Evolutionary conservation across 2,888 invertebrate genomes (phyloP).

Genomic region (Agonopterix heracliana): DNA sequence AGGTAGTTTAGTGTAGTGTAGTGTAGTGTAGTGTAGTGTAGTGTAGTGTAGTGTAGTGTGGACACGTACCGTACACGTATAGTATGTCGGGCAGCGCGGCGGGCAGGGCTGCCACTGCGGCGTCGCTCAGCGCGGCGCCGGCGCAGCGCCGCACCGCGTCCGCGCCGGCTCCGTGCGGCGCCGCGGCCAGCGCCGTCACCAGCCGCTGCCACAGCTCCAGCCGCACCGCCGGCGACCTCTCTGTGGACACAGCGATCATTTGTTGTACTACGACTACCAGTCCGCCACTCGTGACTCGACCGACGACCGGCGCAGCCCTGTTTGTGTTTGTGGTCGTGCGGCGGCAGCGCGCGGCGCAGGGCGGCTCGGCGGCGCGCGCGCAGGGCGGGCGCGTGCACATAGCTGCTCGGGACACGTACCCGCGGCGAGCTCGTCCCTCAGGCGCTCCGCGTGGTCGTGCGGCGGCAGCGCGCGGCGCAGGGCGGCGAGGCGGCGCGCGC

Average conservation of each 20-base stretch:
- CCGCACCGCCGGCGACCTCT: constrained; percentile 15
- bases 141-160: constrained; percentile 15
- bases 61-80: constrained; percentile 34
- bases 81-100: constrained; percentile 44
- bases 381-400: background rate
- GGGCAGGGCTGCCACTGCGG: constrained; percentile 16
- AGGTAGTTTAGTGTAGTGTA: too few species aligned
- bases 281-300: too few species aligned
- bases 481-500: constrained; percentile 6
- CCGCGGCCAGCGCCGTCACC: constrained; percentile 24
- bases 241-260: constrained; percentile 8
- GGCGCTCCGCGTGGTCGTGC: constrained; percentile 4
- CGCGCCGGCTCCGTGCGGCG: constrained; percentile 16
- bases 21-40: too few species aligned
- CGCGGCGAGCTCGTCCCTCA: constrained; percentile 22
- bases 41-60: background rate
- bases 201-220: constrained; percentile 38
- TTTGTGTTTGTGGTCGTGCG: background rate
- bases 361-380: constrained; percentile 6
- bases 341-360: constrained; percentile 3
- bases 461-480: constrained; percentile 4
- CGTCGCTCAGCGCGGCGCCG: constrained; percentile 23
- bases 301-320: too few species aligned
- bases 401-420: constrained; percentile 8
- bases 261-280: too few species aligned